A percentile compares a stretch with the other conserved stretches of the same genome.
These are phyloP conservation scores for Apodemia mormo DNA, from an alignment of 2,888 invertebrate species.

Conservation along the genomic window DNA sequence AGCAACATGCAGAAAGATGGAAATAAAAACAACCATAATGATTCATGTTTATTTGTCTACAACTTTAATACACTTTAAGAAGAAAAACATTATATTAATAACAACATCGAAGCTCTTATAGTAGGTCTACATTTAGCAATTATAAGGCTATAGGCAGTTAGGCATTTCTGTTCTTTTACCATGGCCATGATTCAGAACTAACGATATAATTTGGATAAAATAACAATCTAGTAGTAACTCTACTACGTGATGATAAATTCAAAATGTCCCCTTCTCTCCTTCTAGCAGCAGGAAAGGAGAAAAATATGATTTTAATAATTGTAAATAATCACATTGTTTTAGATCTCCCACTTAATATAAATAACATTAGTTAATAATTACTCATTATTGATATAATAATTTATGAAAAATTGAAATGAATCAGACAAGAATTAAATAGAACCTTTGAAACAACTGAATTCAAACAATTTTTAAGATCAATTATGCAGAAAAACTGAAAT, in stretches of 20 bases:
- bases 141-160: slow-evolving; percentile 61
- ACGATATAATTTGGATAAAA: slow-evolving; percentile 69
- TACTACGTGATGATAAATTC: slow-evolving; percentile 63
- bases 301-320: slow-evolving; percentile 53
- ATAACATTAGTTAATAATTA: not conserved
- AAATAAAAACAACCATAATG: slow-evolving; percentile 65
- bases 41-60: slow-evolving; percentile 72
- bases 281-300: slow-evolving; percentile 76
- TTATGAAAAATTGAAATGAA: too few relatives aligned
- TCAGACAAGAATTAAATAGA: too few relatives aligned
- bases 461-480: not conserved
- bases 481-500: not conserved
- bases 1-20: slow-evolving; percentile 42
- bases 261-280: slow-evolving; percentile 77
- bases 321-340: slow-evolving; percentile 44
- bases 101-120: slow-evolving; percentile 66
- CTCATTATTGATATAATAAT: not conserved
- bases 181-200: slow-evolving; percentile 67
- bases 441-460: not conserved
- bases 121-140: slow-evolving; percentile 53
- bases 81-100: slow-evolving; percentile 66
- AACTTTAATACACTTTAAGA: slow-evolving; percentile 49
- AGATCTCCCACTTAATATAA: slow-evolving; percentile 41
- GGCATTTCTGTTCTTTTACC: slow-evolving; percentile 61
- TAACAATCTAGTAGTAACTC: slow-evolving; percentile 66